Evolutionary conservation across 2,113 vertebrate genomes (phyloP).

Genomic region (Cebus imitator): DNA sequence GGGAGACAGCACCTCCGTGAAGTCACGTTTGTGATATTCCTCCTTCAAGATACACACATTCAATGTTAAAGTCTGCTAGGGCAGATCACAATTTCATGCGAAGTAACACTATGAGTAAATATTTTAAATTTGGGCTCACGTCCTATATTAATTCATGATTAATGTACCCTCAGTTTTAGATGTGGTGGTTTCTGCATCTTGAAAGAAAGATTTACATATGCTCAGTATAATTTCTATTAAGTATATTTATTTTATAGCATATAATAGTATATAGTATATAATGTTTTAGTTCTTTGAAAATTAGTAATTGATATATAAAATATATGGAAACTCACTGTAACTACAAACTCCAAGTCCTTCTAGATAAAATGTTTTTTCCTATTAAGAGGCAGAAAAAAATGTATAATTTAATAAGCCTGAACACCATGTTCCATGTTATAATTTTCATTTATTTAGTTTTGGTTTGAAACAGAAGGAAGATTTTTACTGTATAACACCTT

Average conservation of each 20-base stretch:
- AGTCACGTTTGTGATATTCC: constrained; percentile 90
- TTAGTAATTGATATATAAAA: background rate
- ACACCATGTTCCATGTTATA: background rate
- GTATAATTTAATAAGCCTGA: background rate
- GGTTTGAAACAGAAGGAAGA: background rate
- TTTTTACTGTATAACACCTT: background rate
- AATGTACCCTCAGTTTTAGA: background rate
- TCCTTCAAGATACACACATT: constrained; percentile 81
- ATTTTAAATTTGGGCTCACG: background rate
- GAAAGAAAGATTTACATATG: background rate
- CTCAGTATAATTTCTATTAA: background rate
- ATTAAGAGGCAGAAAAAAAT: background rate
- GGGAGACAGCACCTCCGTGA: constrained; percentile 94
- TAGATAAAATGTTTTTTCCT: background rate
- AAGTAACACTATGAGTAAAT: background rate
- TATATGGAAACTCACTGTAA: background rate
- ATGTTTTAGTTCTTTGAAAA: background rate
- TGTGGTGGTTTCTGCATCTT: background rate
- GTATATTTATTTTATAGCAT: background rate
- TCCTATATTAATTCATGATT: background rate
- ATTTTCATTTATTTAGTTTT: background rate
- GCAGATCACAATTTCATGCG: background rate
- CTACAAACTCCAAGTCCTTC: background rate
- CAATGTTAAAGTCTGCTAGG: background rate
- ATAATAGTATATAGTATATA: background rate